phyloP scores from a whole-genome alignment of 2,113 vertebrate species.

The Ranitomeya variabilis region DNA sequence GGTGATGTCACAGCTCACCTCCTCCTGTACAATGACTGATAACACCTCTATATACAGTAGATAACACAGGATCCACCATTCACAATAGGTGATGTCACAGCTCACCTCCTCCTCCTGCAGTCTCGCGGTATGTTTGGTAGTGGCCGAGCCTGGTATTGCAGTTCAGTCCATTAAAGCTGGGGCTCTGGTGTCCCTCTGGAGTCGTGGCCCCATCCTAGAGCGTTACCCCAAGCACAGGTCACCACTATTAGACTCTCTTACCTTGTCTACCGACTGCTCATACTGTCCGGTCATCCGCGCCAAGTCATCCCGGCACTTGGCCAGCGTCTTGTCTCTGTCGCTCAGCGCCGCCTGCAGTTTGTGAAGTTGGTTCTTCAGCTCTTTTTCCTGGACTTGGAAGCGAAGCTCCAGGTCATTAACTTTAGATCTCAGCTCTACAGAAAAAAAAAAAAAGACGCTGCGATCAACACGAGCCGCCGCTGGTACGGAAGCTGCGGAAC shows the following conservation, averaged over 20 bases:
- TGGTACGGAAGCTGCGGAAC: not conserved
- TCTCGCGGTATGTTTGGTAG: too few species aligned
- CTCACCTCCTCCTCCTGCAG: too few species aligned
- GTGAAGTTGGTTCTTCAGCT: conserved; percentile 71
- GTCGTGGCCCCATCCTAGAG: too few species aligned
- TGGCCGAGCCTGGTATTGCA: too few species aligned
- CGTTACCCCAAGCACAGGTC: too few species aligned
- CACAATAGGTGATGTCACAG: too few species aligned
- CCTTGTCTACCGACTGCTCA: conserved; percentile 79
- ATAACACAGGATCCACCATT: too few species aligned
- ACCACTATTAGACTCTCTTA: conserved; percentile 60
- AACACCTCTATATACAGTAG: too few species aligned
- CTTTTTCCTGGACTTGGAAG: conserved; percentile 81
- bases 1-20: too few species aligned
- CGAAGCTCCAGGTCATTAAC: conserved; percentile 78
- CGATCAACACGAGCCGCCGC: not conserved
- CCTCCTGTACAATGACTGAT: too few species aligned
- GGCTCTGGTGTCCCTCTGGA: too few species aligned
- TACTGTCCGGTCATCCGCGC: conserved; percentile 71
- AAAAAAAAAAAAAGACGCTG: not conserved
- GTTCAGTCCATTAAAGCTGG: too few species aligned
- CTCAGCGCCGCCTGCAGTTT: conserved; percentile 77
- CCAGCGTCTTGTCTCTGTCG: conserved; percentile 80
- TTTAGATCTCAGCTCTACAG: conserved; percentile 68
- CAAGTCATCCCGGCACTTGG: conserved; percentile 79